Percentiles rank a stretch among this genome's conserved stretches.
These are phyloP conservation scores for Leucoma salicis DNA, from an alignment of 2,888 invertebrate species.

Conservation along the genomic window DNA sequence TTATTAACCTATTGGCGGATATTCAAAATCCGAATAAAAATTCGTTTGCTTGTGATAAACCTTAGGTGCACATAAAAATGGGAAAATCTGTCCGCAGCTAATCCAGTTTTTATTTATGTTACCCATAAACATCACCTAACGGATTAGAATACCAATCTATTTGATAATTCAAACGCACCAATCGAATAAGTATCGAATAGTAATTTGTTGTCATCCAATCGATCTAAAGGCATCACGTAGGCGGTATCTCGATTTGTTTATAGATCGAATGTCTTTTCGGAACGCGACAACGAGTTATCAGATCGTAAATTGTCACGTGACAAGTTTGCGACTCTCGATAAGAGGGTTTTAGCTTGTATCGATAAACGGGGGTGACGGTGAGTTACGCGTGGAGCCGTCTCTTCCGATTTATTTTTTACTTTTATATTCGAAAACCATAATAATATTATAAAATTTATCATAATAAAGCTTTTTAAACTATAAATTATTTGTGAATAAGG, in stretches of 20 bases:
- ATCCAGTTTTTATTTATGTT: not conserved
- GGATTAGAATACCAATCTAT: constrained; percentile 3
- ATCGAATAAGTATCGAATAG: too few relatives aligned
- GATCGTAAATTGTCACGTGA: constrained; percentile 23
- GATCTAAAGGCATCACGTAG: constrained; percentile 16
- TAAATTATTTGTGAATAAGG: too few relatives aligned
- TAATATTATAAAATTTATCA: too few relatives aligned
- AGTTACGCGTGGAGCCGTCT: constrained; percentile 9
- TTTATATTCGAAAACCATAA: too few relatives aligned
- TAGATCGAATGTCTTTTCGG: constrained; percentile 23
- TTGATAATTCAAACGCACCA: constrained; percentile 19
- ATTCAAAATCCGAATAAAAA: too few relatives aligned
- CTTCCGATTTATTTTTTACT: too few relatives aligned
- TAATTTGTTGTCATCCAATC: constrained; percentile 17
- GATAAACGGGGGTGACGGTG: constrained; percentile 14
- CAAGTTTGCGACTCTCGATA: constrained; percentile 27
- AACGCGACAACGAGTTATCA: constrained; percentile 21
- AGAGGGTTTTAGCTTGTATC: constrained; percentile 17
- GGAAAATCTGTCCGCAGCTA: too few relatives aligned
- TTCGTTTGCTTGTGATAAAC: not conserved
- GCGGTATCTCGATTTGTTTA: constrained; percentile 27
- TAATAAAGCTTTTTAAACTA: too few relatives aligned
- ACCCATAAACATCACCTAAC: not conserved
- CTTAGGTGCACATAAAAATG: not conserved
- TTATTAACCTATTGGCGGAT: too few relatives aligned